A percentile compares a stretch with the other conserved stretches of the same genome.
Evolutionary conservation across 2,888 invertebrate species (phyloP).

Genomic region (Netelia inedita): DNA sequence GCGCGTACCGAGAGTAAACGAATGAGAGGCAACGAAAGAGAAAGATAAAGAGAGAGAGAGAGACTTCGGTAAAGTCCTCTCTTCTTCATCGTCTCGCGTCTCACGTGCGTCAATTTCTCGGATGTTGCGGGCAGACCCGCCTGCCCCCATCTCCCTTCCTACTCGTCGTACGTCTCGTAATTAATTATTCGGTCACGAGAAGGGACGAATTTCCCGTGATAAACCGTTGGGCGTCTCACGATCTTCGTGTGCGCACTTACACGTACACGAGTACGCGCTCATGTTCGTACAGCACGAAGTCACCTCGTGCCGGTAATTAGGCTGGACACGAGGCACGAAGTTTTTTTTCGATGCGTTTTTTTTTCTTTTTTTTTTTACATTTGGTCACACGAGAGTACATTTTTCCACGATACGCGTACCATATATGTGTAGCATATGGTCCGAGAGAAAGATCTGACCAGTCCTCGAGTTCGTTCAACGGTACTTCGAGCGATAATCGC

Average conservation of each 20-base stretch:
- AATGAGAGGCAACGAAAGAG: constrained; percentile 47
- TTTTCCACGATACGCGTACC: neutral
- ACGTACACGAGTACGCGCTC: neutral
- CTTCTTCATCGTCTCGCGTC: constrained; percentile 34
- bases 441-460: constrained; percentile 17
- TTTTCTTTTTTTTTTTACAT: constrained; percentile 12
- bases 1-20: constrained; percentile 41
- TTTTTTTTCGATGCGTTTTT: neutral
- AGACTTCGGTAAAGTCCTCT: constrained; percentile 26
- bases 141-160: neutral
- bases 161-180: constrained; percentile 1
- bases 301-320: constrained; percentile 50
- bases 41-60: constrained; percentile 46
- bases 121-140: neutral
- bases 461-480: constrained; percentile 48
- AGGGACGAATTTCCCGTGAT: constrained; percentile 50
- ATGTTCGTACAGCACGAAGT: neutral
- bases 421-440: neutral
- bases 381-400: constrained; percentile 17
- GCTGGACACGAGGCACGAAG: constrained; percentile 33
- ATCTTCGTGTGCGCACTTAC: neutral
- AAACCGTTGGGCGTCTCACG: constrained; percentile 26
- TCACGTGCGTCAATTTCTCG: constrained; percentile 46
- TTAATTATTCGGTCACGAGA: constrained; percentile 56
- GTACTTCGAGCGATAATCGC: constrained; percentile 47